Evolutionary conservation across 2,888 invertebrate species (phyloP), one percentile per base, ranked within the genome.

Genomic region (Hedychridium roseum): DNA sequence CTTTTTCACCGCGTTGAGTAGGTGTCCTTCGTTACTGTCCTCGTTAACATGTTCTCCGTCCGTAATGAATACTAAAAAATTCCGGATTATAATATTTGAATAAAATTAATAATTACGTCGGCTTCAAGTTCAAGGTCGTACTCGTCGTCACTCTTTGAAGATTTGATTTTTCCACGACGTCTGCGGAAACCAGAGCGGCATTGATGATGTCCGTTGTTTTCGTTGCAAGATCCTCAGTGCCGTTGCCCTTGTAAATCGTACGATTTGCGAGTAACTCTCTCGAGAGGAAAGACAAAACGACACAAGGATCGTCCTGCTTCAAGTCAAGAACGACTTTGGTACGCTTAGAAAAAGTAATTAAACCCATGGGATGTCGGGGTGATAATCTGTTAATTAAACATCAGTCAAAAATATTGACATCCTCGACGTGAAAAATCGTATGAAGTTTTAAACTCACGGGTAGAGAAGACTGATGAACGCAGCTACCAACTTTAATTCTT

Each of bases 271-370:
- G n/a, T 30, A 50, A 26, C 12, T 40, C 23, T 2, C 39, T 17
- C 2, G 32, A 20, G 12, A 50, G 30, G 27, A 27, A 12, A 1
- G 16, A 12, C 5, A 42, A 9, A 27, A 28, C 34, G 17, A 23
- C 23, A 27, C 46, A 50, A 7, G 14, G 12, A 11, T 46, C 12
- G 7, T 45, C 46, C 20, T 50, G 50, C 14, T 50, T 46, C 17
- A 50, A 17, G 5, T 23, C 21, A 16, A 50, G 34, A 20, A 12
- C 7, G 26, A 18, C 11, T 14, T 32, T 46, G 3, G 46, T 15
- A 6, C 12, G 26, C 21, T 42, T 14, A 6, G 50, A 46, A 7
- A 50, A 42, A 15, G 38, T 46, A 1, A 50, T 31, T 37, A 42
- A 23, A 5, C 50, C 46, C 38, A 46, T 45, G 7, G 45, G 42